A percentile compares a stretch with the other conserved stretches of the same genome.
Evolutionary conservation across 1,140 invertebrate genomes (phyloP).

Genomic region (Zelostemma sp.): DNA sequence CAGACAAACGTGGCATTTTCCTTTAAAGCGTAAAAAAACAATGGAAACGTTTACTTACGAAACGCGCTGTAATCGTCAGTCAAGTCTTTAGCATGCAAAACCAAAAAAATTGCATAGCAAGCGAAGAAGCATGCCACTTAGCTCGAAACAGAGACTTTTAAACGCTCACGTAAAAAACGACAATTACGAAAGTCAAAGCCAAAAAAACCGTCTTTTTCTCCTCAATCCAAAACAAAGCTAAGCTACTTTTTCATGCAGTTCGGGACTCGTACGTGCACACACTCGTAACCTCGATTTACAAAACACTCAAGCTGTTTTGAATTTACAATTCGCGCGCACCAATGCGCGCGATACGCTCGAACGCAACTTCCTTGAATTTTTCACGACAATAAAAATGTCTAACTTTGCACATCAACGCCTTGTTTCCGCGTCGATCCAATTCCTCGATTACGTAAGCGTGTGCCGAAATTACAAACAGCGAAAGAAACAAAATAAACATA

Average conservation of each 20-base stretch:
- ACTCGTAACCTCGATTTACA: not conserved
- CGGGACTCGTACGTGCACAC: not conserved
- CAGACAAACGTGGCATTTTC: not conserved
- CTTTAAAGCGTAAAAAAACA: slow-evolving; percentile 1
- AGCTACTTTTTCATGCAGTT: slow-evolving; percentile 9
- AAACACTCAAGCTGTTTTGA: no score
- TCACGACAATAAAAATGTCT: not conserved
- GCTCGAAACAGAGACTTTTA: slow-evolving; percentile 6
- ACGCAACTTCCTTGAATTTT: slow-evolving; percentile 1
- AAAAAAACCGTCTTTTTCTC: not conserved
- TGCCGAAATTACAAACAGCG: not conserved
- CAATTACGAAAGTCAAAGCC: not conserved
- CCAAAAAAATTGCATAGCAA: slow-evolving; percentile 20
- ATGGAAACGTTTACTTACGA: slow-evolving; percentile 31
- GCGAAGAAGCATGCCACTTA: slow-evolving; percentile 13
- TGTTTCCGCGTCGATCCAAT: not conserved
- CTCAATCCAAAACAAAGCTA: not conserved
- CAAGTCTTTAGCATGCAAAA: slow-evolving; percentile 33
- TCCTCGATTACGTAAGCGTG: not conserved
- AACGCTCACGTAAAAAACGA: not conserved
- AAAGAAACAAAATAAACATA: no score
- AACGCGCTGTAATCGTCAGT: slow-evolving; percentile 34
- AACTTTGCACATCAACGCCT: not conserved
- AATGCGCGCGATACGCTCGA: not conserved
- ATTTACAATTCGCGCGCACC: no score